Conservation (phyloP, 2,797 vertebrate genomes). For the Furcifer pardalis region DNA sequence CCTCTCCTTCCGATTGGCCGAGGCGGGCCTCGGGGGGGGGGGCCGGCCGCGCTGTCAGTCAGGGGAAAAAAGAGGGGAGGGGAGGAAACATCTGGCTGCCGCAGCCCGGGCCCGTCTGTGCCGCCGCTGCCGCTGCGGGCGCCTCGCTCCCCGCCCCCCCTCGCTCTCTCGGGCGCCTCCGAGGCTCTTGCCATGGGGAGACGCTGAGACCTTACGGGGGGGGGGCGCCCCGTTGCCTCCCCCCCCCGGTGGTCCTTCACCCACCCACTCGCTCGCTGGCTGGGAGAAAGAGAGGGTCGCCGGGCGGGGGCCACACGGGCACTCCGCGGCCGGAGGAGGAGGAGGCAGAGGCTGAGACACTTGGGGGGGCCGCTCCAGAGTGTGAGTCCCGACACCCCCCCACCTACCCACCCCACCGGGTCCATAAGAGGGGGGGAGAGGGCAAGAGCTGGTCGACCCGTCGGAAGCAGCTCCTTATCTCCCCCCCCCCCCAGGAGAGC, state of each 20-base stretch:
- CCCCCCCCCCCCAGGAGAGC: slow-evolving; percentile 12
- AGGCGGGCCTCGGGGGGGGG: slow-evolving; percentile 57
- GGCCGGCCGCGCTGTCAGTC: slow-evolving; percentile 59
- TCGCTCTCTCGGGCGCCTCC: slow-evolving; percentile 62
- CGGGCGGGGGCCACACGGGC: slow-evolving; percentile 63
- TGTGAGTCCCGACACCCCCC: slow-evolving; percentile 68
- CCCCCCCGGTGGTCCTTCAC: slow-evolving; percentile 44
- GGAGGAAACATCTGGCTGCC: slow-evolving; percentile 92
- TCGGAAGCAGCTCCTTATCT: slow-evolving; percentile 27
- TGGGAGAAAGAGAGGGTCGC: slow-evolving; percentile 57
- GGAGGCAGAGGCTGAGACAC: slow-evolving; percentile 59
- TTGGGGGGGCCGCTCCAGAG: slow-evolving; percentile 70
- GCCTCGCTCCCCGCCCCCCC: slow-evolving; percentile 44
- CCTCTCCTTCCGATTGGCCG: slow-evolving; percentile 59
- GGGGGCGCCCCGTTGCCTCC: slow-evolving; percentile 65
- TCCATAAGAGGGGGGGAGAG: not conserved
- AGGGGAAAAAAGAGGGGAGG: slow-evolving; percentile 54
- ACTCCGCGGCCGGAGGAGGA: slow-evolving; percentile 54
- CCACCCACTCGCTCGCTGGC: slow-evolving; percentile 63
- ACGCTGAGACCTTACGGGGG: slow-evolving; percentile 70
- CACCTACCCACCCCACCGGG: too few species aligned
- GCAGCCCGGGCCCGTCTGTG: slow-evolving; percentile 87
- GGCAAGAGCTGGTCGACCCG: not conserved
- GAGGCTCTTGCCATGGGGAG: slow-evolving; percentile 75
- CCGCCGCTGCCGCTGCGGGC: slow-evolving; percentile 64